phyloP scores from a whole-genome alignment of 2,113 vertebrate species.

The Oryzias woworae region DNA sequence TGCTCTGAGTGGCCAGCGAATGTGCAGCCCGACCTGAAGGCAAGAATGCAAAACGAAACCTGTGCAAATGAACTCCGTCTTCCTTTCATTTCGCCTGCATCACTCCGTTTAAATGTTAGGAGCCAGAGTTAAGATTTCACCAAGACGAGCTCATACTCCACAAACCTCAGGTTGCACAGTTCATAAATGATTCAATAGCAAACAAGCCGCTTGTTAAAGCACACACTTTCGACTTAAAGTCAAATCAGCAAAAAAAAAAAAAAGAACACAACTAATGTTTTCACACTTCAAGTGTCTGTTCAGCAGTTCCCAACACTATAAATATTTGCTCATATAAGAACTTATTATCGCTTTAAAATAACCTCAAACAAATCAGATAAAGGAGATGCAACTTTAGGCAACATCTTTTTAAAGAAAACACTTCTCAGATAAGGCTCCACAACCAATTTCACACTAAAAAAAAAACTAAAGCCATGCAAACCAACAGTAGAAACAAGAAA shows the following conservation, averaged over 20 bases:
- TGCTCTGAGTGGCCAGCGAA: slow-evolving; percentile 6
- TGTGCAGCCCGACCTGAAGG: neutral
- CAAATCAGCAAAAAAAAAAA: neutral
- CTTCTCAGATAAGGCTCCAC: too few species aligned
- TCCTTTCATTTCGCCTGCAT: too few species aligned
- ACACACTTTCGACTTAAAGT: neutral
- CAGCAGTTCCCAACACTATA: too few species aligned
- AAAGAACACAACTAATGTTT: neutral
- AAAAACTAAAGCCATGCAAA: too few species aligned
- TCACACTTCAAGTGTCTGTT: too few species aligned
- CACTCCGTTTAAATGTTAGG: neutral
- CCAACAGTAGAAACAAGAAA: too few species aligned
- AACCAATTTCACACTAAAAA: too few species aligned
- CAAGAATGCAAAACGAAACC: slow-evolving; percentile 6
- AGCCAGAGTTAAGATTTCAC: slow-evolving; percentile 21
- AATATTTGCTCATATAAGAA: neutral
- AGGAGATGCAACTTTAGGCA: too few species aligned
- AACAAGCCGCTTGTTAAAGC: slow-evolving; percentile 19
- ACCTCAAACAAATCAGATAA: too few species aligned
- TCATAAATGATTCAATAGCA: slow-evolving; percentile 44
- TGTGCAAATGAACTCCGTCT: neutral
- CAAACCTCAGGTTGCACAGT: slow-evolving; percentile 30
- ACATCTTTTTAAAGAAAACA: too few species aligned
- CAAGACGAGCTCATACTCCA: slow-evolving; percentile 1
- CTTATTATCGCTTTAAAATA: neutral